phyloP scores from a whole-genome alignment of 2,888 invertebrate genomes.

The Sphecodes monilicornis region DNA sequence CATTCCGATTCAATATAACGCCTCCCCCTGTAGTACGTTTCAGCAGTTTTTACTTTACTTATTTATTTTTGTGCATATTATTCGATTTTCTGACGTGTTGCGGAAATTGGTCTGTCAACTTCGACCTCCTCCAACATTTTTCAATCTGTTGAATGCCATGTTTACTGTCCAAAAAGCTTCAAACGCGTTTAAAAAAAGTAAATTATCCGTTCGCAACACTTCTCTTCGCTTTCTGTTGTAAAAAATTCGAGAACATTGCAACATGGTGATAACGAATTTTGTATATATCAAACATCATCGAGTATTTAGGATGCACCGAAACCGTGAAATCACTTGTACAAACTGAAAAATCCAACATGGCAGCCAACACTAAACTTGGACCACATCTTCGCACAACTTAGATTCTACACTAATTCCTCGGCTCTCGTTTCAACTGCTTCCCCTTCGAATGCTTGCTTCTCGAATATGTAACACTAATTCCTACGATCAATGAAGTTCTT shows the following conservation, averaged over 20 bases:
- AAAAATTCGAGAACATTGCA: not conserved
- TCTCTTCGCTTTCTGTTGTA: not conserved
- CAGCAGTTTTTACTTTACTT: not conserved
- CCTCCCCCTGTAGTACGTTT: not conserved
- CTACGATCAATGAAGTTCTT: slow-evolving; percentile 24
- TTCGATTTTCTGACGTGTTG: not conserved
- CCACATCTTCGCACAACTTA: slow-evolving; percentile 7
- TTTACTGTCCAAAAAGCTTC: not conserved
- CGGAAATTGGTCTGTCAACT: slow-evolving; percentile 2
- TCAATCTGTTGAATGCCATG: slow-evolving; percentile 17
- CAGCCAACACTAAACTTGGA: slow-evolving; percentile 11
- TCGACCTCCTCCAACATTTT: not conserved
- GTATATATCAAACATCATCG: not conserved
- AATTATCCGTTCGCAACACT: not conserved
- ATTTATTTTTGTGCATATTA: slow-evolving; percentile 3
- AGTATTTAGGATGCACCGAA: not conserved
- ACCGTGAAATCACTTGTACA: slow-evolving; percentile 5
- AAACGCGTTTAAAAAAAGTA: not conserved
- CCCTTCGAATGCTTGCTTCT: not conserved
- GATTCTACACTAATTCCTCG: slow-evolving; percentile 15
- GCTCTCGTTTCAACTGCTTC: not conserved
- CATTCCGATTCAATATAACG: not conserved
- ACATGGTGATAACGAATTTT: not conserved
- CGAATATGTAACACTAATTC: slow-evolving; percentile 29
- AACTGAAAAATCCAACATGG: slow-evolving; percentile 1